phyloP scores from a whole-genome alignment of 2,888 invertebrate genomes.

The Diplazon laetatorius region DNA sequence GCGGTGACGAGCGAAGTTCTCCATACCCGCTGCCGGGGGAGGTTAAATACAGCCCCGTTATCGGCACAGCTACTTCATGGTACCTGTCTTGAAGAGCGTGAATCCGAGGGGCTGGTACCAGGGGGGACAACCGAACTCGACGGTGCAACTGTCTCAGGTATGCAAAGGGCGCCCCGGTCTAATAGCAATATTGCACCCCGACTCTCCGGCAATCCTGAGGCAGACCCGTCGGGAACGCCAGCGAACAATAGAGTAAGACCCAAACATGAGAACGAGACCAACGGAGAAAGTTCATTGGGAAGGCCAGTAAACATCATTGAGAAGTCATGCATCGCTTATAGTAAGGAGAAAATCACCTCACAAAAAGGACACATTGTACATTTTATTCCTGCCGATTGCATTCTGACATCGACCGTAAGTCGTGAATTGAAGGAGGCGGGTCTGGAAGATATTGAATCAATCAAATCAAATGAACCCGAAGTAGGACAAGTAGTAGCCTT shows the following conservation, averaged over 20 bases:
- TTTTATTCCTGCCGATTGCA: constrained; percentile 9
- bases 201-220: background rate
- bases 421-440: constrained; percentile 10
- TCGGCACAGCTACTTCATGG: constrained; percentile 22
- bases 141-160: background rate
- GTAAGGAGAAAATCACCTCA: background rate
- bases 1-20: constrained; percentile 28
- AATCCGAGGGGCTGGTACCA: background rate
- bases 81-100: constrained; percentile 5
- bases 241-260: background rate
- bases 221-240: background rate
- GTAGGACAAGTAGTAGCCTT: constrained; percentile 15
- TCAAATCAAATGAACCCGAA: constrained; percentile 13
- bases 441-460: background rate
- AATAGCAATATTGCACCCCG: background rate
- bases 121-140: background rate
- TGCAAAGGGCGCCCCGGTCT: background rate
- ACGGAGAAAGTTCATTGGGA: background rate
- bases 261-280: background rate
- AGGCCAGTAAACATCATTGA: background rate
- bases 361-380: background rate
- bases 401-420: background rate
- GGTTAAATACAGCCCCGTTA: constrained; percentile 21
- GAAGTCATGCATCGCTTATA: background rate
- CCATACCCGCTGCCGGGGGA: constrained; percentile 34